Evolutionary conservation across 1,140 invertebrate species (phyloP).

Genomic region (Brachionus asplanchnoidis): DNA sequence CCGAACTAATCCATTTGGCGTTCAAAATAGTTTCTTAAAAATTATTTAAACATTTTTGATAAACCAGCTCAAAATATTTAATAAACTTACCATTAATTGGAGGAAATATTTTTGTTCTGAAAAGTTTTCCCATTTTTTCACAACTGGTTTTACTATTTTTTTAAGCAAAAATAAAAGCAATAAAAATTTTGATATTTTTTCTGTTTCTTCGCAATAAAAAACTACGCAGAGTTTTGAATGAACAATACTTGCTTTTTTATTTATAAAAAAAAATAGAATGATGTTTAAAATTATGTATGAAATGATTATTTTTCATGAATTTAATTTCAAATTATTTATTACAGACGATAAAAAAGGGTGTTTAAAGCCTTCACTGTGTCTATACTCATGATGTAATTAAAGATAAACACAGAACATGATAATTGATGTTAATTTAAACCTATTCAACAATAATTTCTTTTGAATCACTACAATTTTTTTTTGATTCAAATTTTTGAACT

Average conservation of each 20-base stretch:
- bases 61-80: no score
- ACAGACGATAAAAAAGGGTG: not conserved
- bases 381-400: not conserved
- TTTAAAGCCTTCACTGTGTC: not conserved
- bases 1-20: not conserved
- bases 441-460: not conserved
- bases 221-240: not conserved
- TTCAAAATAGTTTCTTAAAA: not conserved
- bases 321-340: not conserved
- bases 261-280: not conserved
- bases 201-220: not conserved
- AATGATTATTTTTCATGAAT: not conserved
- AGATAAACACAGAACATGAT: not conserved
- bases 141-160: not conserved
- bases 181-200: not conserved
- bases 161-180: no score
- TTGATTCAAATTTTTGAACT: no score
- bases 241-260: not conserved
- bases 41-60: no score
- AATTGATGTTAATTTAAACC: not conserved
- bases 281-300: not conserved
- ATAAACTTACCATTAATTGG: not conserved
- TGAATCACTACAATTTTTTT: not conserved
- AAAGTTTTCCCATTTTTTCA: not conserved
- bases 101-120: not conserved